Evolutionary conservation across 2,113 vertebrate genomes (phyloP).

Genomic region (Capricornis sumatraensis): DNA sequence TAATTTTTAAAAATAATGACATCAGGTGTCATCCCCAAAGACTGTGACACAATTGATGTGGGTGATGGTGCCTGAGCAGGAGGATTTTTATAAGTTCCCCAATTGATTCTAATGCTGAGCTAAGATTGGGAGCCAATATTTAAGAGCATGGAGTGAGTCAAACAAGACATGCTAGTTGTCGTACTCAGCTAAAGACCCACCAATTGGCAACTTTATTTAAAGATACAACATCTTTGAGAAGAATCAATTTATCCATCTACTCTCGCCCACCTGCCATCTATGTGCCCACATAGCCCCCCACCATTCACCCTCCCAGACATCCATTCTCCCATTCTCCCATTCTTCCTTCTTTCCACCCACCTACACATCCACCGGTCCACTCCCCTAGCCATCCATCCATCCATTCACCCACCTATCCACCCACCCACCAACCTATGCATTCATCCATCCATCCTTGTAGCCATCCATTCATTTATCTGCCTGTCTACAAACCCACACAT

Average conservation of each 20-base stretch:
- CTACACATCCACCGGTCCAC: not conserved
- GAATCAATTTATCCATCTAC: not conserved
- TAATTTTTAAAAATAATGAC: not conserved
- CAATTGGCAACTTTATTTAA: not conserved
- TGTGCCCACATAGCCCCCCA: too few relatives aligned
- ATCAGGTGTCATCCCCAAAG: not conserved
- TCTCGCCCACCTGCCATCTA: not conserved
- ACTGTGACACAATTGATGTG: not conserved
- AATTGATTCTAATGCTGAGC: not conserved
- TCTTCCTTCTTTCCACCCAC: not conserved
- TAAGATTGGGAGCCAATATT: not conserved
- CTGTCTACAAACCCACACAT: too few relatives aligned
- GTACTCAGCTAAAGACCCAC: not conserved
- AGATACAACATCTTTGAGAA: not conserved
- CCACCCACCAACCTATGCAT: not conserved
- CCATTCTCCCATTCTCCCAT: not conserved
- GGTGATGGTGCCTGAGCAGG: not conserved
- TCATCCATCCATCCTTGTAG: not conserved
- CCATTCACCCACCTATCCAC: not conserved
- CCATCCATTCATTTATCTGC: not conserved
- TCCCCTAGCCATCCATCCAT: not conserved
- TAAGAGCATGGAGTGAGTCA: not conserved
- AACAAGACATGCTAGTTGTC: not conserved
- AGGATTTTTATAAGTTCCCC: not conserved
- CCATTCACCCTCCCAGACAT: not conserved